Conservation (phyloP, 2,888 invertebrate genomes). For the Alcis repandata region DNA sequence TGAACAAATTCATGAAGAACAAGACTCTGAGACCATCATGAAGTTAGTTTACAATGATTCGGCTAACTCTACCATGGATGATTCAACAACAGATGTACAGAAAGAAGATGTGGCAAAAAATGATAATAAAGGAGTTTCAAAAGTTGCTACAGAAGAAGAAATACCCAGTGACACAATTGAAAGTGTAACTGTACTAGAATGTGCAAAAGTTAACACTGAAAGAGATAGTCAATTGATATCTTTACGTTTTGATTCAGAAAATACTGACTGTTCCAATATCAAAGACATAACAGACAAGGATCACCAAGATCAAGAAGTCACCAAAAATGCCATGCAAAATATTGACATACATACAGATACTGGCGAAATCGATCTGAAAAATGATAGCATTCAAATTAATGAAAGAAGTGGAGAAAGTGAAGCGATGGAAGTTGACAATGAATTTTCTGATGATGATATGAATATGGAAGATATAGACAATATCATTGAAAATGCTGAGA, state of each 20-base stretch:
- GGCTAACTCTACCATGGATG: constrained; percentile 34
- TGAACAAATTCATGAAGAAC: constrained; percentile 37
- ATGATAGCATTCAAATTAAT: constrained; percentile 18
- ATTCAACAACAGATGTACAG: constrained; percentile 24
- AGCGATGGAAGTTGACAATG: constrained; percentile 48
- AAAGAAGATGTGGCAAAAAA: constrained; percentile 16
- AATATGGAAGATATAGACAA: constrained; percentile 74
- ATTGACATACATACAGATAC: neutral
- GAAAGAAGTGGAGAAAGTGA: constrained; percentile 35
- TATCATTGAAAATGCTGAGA: constrained; percentile 73
- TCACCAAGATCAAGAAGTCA: constrained; percentile 24
- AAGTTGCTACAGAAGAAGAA: neutral
- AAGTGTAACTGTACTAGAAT: neutral
- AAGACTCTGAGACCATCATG: constrained; percentile 54
- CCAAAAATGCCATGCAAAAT: neutral
- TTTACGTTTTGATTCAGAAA: constrained; percentile 63
- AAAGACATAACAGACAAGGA: constrained; percentile 7
- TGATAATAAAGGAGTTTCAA: constrained; percentile 3
- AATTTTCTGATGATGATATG: constrained; percentile 72
- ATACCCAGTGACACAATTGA: neutral
- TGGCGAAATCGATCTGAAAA: constrained; percentile 21
- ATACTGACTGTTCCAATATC: constrained; percentile 30
- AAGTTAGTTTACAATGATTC: constrained; percentile 56
- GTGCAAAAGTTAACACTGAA: constrained; percentile 40
- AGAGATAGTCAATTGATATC: constrained; percentile 59